A percentile compares a stretch with the other conserved stretches of the same genome.
Conservation (phyloP, 2,113 vertebrate species). For the Pseudolaguvia tuberculata region DNA sequence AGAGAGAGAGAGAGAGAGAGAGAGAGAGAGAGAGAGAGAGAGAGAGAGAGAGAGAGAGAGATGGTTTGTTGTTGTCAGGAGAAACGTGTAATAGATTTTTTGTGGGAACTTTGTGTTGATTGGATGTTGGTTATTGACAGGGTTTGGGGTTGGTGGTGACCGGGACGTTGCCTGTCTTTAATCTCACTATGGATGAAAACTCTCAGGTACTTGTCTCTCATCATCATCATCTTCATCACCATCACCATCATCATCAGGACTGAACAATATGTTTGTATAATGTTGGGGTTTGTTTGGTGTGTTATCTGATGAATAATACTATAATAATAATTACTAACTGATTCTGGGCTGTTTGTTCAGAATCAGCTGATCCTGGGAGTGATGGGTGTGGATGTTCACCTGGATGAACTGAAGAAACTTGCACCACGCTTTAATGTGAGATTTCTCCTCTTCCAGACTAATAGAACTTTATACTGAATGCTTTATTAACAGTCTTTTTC, state of each 20-base stretch:
- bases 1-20: no score
- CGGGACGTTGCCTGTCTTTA: conserved; percentile 94
- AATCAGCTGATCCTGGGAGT: conserved; percentile 97
- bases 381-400: conserved; percentile 95
- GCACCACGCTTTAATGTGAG: conserved; percentile 90
- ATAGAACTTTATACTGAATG: background rate
- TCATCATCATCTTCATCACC: background rate
- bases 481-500: background rate
- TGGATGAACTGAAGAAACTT: conserved; percentile 92
- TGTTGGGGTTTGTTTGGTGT: no score
- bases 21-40: no score
- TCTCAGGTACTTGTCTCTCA: conserved; percentile 72
- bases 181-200: conserved; percentile 86
- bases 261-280: no score
- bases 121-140: conserved; percentile 60
- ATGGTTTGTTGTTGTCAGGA: no score
- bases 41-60: no score
- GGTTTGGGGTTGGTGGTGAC: conserved; percentile 95
- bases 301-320: no score
- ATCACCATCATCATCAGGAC: background rate
- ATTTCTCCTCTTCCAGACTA: background rate
- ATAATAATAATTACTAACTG: background rate
- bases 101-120: background rate
- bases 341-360: conserved; percentile 58
- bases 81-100: no score